A percentile compares a stretch with the other conserved stretches of the same genome.
Evolutionary conservation across 1,140 invertebrate species (phyloP).

Genomic region (Caenorhabditis brenneri): DNA sequence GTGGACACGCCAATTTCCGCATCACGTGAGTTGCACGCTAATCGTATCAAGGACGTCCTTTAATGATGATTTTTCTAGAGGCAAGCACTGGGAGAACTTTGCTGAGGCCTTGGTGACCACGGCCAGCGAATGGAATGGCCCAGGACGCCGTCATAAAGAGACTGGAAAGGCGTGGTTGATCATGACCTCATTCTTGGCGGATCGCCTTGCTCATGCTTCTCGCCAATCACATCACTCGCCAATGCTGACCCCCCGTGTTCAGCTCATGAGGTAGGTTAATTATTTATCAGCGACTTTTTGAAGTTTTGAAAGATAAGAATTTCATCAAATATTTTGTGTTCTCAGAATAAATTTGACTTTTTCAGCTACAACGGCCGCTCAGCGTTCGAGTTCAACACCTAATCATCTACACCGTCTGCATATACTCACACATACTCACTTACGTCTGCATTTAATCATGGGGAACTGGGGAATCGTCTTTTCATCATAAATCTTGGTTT

Average conservation of each 20-base stretch:
- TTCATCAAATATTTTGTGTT: not conserved
- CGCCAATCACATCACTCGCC: constrained; percentile 3
- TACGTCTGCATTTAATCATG: too few species aligned
- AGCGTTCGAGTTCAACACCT: constrained; percentile 22
- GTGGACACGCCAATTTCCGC: constrained; percentile 59
- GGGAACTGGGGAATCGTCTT: too few species aligned
- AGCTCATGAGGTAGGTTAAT: constrained; percentile 31
- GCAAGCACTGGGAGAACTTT: constrained; percentile 63
- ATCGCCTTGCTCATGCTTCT: constrained; percentile 45
- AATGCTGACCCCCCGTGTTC: constrained; percentile 47
- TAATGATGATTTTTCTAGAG: constrained; percentile 44
- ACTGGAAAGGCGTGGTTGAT: constrained; percentile 59
- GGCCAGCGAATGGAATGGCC: constrained; percentile 60
- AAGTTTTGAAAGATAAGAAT: too few species aligned
- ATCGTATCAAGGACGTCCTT: not conserved
- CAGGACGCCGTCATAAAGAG: constrained; percentile 58
- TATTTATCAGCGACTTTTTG: not conserved
- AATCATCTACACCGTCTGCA: not conserved
- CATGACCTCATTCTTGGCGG: constrained; percentile 46
- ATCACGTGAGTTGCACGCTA: constrained; percentile 52
- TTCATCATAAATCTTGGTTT: not conserved
- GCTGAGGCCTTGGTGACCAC: constrained; percentile 54
- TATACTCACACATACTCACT: too few species aligned
- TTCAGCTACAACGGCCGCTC: not conserved
- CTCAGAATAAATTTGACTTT: not conserved